Conservation (phyloP, 2,888 invertebrate genomes). For the Leucania comma region DNA sequence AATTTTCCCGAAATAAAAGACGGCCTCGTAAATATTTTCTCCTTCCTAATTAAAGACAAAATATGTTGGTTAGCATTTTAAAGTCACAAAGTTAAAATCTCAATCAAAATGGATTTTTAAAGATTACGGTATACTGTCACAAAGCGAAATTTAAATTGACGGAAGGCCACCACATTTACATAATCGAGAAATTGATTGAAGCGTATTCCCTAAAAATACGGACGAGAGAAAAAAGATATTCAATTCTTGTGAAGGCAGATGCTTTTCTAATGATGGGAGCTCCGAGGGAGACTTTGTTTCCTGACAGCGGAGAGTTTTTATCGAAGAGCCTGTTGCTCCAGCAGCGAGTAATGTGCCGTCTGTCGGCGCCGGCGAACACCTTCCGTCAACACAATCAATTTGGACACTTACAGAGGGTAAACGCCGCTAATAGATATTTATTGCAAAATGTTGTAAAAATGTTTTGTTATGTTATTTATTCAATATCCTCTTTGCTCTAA, state of each 20-base stretch:
- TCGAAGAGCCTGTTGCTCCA: slow-evolving; percentile 73
- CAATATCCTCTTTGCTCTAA: not conserved
- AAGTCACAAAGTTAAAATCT: slow-evolving; percentile 74
- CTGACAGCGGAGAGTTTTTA: slow-evolving; percentile 62
- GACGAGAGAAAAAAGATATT: slow-evolving; percentile 75
- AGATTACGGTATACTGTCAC: slow-evolving; percentile 74
- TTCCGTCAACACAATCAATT: slow-evolving; percentile 54
- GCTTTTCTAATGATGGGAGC: slow-evolving; percentile 79
- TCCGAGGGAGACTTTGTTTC: slow-evolving; percentile 69
- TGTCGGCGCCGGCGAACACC: slow-evolving; percentile 32
- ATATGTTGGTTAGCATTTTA: slow-evolving; percentile 65
- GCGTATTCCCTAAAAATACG: slow-evolving; percentile 82
- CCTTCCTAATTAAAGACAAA: slow-evolving; percentile 54
- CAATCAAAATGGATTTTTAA: slow-evolving; percentile 79
- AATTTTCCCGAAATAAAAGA: slow-evolving; percentile 33
- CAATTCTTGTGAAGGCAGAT: slow-evolving; percentile 81
- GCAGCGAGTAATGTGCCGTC: slow-evolving; percentile 44
- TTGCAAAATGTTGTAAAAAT: slow-evolving; percentile 25
- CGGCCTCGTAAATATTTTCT: slow-evolving; percentile 23
- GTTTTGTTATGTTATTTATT: slow-evolving; percentile 18
- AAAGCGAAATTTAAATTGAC: slow-evolving; percentile 77
- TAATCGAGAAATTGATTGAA: slow-evolving; percentile 89
- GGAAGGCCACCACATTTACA: slow-evolving; percentile 81
- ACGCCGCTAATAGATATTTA: slow-evolving; percentile 46
- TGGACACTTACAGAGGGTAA: slow-evolving; percentile 37